Evolutionary conservation across 2,888 invertebrate species (phyloP), one percentile per base, ranked within the genome.

Genomic region (Amblyteles armatorius): DNA sequence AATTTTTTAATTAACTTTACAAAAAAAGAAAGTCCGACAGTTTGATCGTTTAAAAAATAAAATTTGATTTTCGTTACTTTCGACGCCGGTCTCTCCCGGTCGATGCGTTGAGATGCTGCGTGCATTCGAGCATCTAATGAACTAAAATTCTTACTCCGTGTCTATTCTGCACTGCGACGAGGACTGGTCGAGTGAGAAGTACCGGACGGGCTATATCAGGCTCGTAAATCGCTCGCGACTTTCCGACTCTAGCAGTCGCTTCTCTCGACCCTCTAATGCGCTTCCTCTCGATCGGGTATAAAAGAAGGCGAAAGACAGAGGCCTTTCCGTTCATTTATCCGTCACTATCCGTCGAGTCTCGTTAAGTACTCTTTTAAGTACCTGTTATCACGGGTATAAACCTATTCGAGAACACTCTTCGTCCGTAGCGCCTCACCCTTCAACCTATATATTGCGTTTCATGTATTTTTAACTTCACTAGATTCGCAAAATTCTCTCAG

Each of bases 301-400:
- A 76, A 76, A 63, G 52, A 63, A 69, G 36, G 40, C 63, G 33
- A 33, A 29, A 63, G 36, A 63, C 44, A 29, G 50, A n/a, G 9
- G 36, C 73, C 22, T 65, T 19, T 7, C n/a, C 48, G 52, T 13
- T n/a, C 65, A 36, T 76, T 76, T 76, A 33, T 65, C 52, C 13
- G 22, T 33, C 7, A 22, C 26, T 72, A 60, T 36, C 19, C 22
- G 44, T 22, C 22, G n/a, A 68, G 68, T 76, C 74, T 79, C 81
- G 78, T 79, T 74, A 79, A 82, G 74, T 81, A 73, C 69, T 40
- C 7, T 29, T 65, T 65, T 82, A 67, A 82, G 84, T 84, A 79
- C 69, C 81, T 79, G 82, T 84, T 84, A 84, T 84, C 84, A 71
- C 79, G 73, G 79, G 57, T 72, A 79, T 63, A 55, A 82, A 82